phyloP scores from a whole-genome alignment of 2,797 vertebrate species.

The Arctocebus calabarensis region DNA sequence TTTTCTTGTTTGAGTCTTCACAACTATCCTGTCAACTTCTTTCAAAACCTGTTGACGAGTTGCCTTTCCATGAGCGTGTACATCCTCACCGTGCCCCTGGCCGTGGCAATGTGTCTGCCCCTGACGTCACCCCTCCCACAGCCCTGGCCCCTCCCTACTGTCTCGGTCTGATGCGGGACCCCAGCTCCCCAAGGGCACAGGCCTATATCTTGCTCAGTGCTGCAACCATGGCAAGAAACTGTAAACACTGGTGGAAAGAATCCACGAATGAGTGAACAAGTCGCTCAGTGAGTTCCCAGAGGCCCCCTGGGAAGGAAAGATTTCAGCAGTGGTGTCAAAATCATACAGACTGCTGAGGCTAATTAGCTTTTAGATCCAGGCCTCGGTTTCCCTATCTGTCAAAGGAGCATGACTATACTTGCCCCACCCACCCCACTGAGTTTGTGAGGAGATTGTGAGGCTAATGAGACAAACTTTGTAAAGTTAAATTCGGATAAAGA shows the following conservation, averaged over 20 bases:
- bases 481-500: neutral
- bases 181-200: neutral
- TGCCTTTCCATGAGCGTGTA: neutral
- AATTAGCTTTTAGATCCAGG: neutral
- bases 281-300: neutral
- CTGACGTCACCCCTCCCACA: neutral
- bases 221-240: neutral
- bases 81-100: neutral
- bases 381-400: neutral
- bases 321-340: neutral
- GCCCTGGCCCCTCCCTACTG: neutral
- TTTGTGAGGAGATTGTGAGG: neutral
- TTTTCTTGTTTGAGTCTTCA: conserved; percentile 7
- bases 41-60: neutral
- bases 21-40: conserved; percentile 45
- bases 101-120: neutral
- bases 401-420: neutral
- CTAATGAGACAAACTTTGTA: neutral
- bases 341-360: neutral
- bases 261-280: neutral
- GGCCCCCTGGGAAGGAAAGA: neutral
- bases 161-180: neutral
- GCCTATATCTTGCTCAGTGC: neutral
- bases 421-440: neutral
- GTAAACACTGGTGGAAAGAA: neutral